phyloP scores from a whole-genome alignment of 1,140 invertebrate genomes.

The Laupala kohalensis region DNA sequence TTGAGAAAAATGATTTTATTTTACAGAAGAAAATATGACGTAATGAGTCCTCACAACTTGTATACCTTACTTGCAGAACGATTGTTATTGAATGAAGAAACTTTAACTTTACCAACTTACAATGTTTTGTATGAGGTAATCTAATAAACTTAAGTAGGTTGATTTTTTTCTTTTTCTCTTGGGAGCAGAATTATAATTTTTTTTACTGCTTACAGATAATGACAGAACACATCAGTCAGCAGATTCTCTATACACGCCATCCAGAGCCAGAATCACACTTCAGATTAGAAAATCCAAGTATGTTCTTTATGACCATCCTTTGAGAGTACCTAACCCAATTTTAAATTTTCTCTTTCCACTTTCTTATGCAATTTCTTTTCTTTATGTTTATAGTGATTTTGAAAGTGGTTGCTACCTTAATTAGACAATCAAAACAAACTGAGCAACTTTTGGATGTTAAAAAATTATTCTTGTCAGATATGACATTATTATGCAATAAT shows the following conservation, averaged over 20 bases:
- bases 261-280: slow-evolving; percentile 89
- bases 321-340: not conserved
- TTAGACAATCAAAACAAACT: slow-evolving; percentile 88
- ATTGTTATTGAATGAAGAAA: slow-evolving; percentile 77
- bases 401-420: slow-evolving; percentile 94
- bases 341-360: not conserved
- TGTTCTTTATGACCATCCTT: slow-evolving; percentile 26
- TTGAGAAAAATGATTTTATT: not conserved
- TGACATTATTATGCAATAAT: slow-evolving; percentile 93
- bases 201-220: slow-evolving; percentile 51
- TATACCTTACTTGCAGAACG: slow-evolving; percentile 91
- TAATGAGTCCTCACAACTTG: slow-evolving; percentile 95
- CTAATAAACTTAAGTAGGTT: slow-evolving; percentile 1
- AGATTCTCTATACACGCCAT: slow-evolving; percentile 82
- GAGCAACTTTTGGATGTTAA: slow-evolving; percentile 87
- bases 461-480: slow-evolving; percentile 91
- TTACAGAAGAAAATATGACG: slow-evolving; percentile 88
- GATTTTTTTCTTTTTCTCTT: not conserved
- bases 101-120: slow-evolving; percentile 84
- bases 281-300: slow-evolving; percentile 93
- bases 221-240: slow-evolving; percentile 91
- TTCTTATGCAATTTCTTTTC: not conserved
- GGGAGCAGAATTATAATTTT: not conserved
- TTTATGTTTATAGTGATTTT: slow-evolving; percentile 67
- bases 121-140: slow-evolving; percentile 93